Evolutionary conservation across 2,797 vertebrate species (phyloP), one percentile per base, ranked within the genome.

Genomic region (Echeneis naucrates): DNA sequence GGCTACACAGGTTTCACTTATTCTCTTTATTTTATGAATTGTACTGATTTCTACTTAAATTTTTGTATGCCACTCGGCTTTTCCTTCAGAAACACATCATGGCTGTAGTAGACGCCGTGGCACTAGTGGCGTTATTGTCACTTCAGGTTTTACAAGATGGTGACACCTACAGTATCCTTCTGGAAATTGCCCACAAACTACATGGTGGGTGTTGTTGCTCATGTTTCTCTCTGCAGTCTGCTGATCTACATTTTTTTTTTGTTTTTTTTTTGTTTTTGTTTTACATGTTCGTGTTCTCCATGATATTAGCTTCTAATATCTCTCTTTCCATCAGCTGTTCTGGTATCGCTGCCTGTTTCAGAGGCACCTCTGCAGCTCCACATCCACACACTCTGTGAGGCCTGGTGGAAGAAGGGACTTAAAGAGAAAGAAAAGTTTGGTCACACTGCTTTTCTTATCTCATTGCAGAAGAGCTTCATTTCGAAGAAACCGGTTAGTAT

Each of bases 361-460:
- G 94, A 96, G 60, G 85, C 81, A 4, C 55, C 32, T 3, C 88
- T 97, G 1, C 92, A 82, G 72, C 83, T 58, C 9, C 87, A 91
- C 8, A 86, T 99, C 73, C 95, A 93, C 27, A 63, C 10, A 0
- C 61, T 98, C 12, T 98, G 93, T 78, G 94, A 96, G 42, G 86
- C 86, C 53, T 99, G 97, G 97, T 99, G 98, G 97, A 94, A 95
- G 75, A 97, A 93, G 59, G 95, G 91, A 21, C 93, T 99, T 38
- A 88, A 93, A 65, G 94, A 95, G 59, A 97, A 94, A 74, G 96
- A 98, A 27, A 92, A 93, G 50, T 94, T 98, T 67, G 97, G 97
- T 19, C 96, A 92, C 90, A 95, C 94, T 0, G 94, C 96, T 0
- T 95, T 98, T 58, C 12, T 94, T 59, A 52, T 94, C 68, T 90